Evolutionary conservation across 2,888 invertebrate genomes (phyloP), one percentile per base, ranked within the genome.

Genomic region (Gortyna flavago): DNA sequence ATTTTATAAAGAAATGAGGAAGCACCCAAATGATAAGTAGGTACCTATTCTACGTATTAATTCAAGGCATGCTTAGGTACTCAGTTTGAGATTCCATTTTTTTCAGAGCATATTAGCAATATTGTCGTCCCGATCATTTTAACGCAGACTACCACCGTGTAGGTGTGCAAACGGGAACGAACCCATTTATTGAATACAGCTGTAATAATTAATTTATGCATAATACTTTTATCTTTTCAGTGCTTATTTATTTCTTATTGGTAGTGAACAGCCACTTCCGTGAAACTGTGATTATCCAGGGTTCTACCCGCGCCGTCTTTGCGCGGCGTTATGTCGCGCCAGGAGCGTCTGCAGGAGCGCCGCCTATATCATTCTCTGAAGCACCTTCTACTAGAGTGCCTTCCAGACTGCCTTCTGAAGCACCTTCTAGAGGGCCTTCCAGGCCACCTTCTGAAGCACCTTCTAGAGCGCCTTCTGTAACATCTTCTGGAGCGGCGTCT

Each of bases 231-330:
- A 2, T 35, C 71, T 75, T 92, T 92, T 76, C 89, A 93, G 93
- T 90, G 69, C 82, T 86, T 75, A 29, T 90, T 11, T 91, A 92
- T 80, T 91, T 89, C 69, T 64, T 92, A 71, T 62, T 91, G 32
- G 85, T 93, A 4, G 88, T 92, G 29, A 91, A 90, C 65, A 92
- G 91, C 79, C 89, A 86, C 69, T 73, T 54, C 57, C 48, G 41
- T 25, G 4, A 21, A 44, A 51, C 13, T 38, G 11, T 54, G 18
- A 41, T 32, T 25, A n/a, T 11, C 3, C 77, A 62, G 3, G 61
- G 29, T 77, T 1, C 8, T 75, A 62, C 18, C 38, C 7, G 25
- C 2, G 21, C 9, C 35, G 21, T n/a, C 21, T 51, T 61, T 62
- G 0, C 4, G 1, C 61, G 35, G 18, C 62, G n/a, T 61, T 21